Evolutionary conservation across 2,888 invertebrate genomes (phyloP), one percentile per base, ranked within the genome.

Genomic region (Marasmarcha lunaedactyla): DNA sequence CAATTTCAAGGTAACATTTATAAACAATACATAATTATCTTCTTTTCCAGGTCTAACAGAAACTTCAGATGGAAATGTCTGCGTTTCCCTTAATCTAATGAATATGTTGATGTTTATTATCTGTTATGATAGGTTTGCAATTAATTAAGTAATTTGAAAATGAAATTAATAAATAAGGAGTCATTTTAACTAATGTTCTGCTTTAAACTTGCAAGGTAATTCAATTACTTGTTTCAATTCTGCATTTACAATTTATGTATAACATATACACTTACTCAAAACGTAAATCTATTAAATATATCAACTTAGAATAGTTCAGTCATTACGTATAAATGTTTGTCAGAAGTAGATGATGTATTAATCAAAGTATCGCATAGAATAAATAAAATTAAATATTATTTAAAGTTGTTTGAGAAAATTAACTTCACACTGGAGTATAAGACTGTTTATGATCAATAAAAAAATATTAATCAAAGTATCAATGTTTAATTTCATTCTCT

Each of bases 391-490:
- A 66, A 67, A 58, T 65, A 67, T 65, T 69, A 71, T 74, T 73
- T 73, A 71, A 30, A 30, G 56, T 59, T 14, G 7, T 30, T 55
- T 59, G 46, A 48, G 46, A 57, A 64, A 47, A 66, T 71, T 77
- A 70, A 71, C 64, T 61, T 58, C 66, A 63, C 68, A 70, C 73
- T 79, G 73, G 74, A 72, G n/a, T 76, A 76, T 78, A 81, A 81
- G 81, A 79, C 81, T 81, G 81, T 81, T 81, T 78, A 71, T 67
- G 71, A 73, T 61, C 71, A 76, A 71, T 70, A 71, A 74, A 78
- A 62, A 60, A 40, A 56, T 58, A n/a, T n/a, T n/a, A n/a, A n/a
- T n/a, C n/a, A n/a, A n/a, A n/a, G n/a, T n/a, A n/a, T n/a, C n/a
- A n/a, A n/a, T n/a, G n/a, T n/a, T n/a, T n/a, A n/a, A n/a, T n/a